A percentile compares a stretch with the other conserved stretches of the same genome.
Conservation (phyloP, 2,888 invertebrate genomes). For the Adineta ricciae region DNA sequence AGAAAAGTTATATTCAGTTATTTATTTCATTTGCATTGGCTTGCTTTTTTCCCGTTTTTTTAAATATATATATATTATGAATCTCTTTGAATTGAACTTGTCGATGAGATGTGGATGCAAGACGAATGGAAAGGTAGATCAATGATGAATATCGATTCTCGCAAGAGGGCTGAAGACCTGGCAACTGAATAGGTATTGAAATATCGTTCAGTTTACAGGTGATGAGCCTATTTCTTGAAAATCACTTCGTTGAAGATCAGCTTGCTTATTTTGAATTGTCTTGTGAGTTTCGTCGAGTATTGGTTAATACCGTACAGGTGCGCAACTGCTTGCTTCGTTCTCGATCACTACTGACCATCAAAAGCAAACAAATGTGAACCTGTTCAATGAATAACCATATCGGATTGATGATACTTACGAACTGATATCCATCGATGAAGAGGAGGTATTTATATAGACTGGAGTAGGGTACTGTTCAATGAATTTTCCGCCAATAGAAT, state of each 20-base stretch:
- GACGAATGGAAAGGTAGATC: background rate
- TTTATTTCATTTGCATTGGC: background rate
- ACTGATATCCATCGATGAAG: background rate
- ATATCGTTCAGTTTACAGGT: background rate
- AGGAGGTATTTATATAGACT: background rate
- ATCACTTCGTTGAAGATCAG: background rate
- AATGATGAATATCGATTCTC: background rate
- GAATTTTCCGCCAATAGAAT: background rate
- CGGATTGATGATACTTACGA: background rate
- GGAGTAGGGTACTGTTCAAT: background rate
- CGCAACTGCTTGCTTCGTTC: background rate
- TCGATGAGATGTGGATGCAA: background rate
- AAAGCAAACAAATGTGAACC: constrained; percentile 15
- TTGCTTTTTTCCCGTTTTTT: background rate
- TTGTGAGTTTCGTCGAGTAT: background rate
- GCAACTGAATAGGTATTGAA: background rate
- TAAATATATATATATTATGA: background rate
- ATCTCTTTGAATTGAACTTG: background rate
- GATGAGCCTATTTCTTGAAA: background rate
- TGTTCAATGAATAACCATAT: background rate
- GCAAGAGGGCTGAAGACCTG: background rate
- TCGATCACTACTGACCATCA: background rate
- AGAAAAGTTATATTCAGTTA: background rate
- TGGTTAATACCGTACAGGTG: background rate
- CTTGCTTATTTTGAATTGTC: background rate